Evolutionary conservation across 2,888 invertebrate genomes (phyloP), one percentile per base, ranked within the genome.

Genomic region (Epiblema foenella): DNA sequence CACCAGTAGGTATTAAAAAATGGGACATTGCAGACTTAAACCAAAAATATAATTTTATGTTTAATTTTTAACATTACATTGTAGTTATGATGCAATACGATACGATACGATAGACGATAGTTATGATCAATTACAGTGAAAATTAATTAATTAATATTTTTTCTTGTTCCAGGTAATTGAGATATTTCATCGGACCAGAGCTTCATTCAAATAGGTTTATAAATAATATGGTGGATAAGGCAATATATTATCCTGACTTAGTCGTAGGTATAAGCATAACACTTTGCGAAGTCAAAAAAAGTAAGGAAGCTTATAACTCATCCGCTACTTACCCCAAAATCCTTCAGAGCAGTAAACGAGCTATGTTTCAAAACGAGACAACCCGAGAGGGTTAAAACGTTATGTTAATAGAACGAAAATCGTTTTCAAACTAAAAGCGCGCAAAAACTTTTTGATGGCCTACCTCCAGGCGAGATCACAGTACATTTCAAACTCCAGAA

Each of bases 401-500:
- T 87, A 86, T 88, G 86, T 88, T 86, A 88, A 88, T 89, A 85
- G 80, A 83, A 84, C 77, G 84, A 86, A 87, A 88, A 89, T 87
- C 86, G 85, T 84, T 87, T 86, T 83, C 82, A 81, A 85, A 88
- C 87, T 82, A 86, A 87, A 84, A 85, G 84, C 84, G 80, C 81
- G 83, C 84, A 84, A 87, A 89, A 89, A 89, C 84, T 88, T 89
- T 89, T 88, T 87, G 85, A 88, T 88, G 83, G 82, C 80, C 84
- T 87, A 78, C 80, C 84, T 87, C 78, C 80, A 78, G 66, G 79
- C 79, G 77, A 81, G 78, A 74, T 78, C 73, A 73, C 58, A 85
- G 83, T 84, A 85, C 73, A 85, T 60, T 74, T 65, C 74, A 83
- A 83, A 80, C 65, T 65, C 51, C 70, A 74, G 60, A 70, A 59